Conservation (phyloP, 2,113 vertebrate genomes). For the Scomber colias region DNA sequence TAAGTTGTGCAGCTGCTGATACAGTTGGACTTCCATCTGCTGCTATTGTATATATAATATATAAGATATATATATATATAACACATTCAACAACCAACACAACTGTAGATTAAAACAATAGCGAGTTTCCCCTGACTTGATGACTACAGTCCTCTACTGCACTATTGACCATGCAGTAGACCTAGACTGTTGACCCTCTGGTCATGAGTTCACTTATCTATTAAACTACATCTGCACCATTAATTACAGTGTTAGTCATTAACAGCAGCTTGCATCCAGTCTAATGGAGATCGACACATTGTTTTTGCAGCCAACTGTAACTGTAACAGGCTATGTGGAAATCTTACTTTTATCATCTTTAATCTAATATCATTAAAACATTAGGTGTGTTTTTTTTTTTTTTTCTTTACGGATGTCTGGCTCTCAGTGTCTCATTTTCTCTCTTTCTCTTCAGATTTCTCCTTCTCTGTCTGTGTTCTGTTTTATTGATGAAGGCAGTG, state of each 20-base stretch:
- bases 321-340: background rate
- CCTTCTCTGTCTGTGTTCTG: slow-evolving; percentile 58
- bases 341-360: background rate
- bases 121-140: background rate
- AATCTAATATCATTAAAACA: slow-evolving; percentile 32
- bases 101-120: too few relatives aligned
- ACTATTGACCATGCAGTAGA: background rate
- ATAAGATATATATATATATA: too few relatives aligned
- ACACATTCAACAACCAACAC: too few relatives aligned
- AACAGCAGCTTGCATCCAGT: background rate
- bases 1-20: too few relatives aligned
- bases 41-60: too few relatives aligned
- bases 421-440: slow-evolving; percentile 29
- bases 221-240: background rate
- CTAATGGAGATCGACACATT: background rate
- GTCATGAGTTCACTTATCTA: background rate
- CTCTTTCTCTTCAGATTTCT: slow-evolving; percentile 16
- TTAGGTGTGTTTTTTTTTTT: slow-evolving; percentile 29
- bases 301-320: slow-evolving; percentile 4
- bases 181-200: background rate
- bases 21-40: too few relatives aligned
- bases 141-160: background rate
- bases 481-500: slow-evolving; percentile 82
- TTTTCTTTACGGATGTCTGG: slow-evolving; percentile 19
- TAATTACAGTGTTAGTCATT: too few relatives aligned